Conservation (phyloP, 2,888 invertebrate species). For the Glyphotaelius pellucidus region DNA sequence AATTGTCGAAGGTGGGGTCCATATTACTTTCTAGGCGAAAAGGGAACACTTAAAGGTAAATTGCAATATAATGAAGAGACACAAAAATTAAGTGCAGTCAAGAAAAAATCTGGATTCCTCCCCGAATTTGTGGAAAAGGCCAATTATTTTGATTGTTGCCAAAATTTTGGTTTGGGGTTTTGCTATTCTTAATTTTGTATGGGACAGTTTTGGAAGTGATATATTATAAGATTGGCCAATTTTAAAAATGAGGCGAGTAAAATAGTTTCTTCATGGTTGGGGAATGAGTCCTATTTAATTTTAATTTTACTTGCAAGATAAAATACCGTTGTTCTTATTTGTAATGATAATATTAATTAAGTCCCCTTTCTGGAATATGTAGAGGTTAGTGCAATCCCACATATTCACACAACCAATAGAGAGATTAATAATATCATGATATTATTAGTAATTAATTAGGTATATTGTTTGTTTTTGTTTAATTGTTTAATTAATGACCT, state of each 20-base stretch:
- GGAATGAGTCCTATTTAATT: neutral
- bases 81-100: neutral
- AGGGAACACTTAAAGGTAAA: slow-evolving; percentile 40
- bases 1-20: slow-evolving; percentile 22
- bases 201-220: neutral
- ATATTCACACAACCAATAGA: too few species aligned
- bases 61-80: slow-evolving; percentile 43
- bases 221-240: neutral
- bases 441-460: too few species aligned
- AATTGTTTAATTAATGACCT: too few species aligned
- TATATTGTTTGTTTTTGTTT: too few species aligned
- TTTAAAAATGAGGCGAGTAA: neutral
- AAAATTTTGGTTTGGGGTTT: neutral
- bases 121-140: neutral
- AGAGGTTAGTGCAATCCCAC: too few species aligned
- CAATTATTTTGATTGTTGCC: neutral
- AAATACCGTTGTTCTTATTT: too few species aligned
- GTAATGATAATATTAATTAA: too few species aligned
- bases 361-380: too few species aligned
- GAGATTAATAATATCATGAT: too few species aligned
- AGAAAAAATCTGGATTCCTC: neutral
- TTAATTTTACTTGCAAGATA: neutral
- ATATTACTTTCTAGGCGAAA: neutral
- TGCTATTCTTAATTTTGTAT: neutral
- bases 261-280: neutral